phyloP scores from a whole-genome alignment of 2,797 vertebrate genomes.

The Onychomys torridus region DNA sequence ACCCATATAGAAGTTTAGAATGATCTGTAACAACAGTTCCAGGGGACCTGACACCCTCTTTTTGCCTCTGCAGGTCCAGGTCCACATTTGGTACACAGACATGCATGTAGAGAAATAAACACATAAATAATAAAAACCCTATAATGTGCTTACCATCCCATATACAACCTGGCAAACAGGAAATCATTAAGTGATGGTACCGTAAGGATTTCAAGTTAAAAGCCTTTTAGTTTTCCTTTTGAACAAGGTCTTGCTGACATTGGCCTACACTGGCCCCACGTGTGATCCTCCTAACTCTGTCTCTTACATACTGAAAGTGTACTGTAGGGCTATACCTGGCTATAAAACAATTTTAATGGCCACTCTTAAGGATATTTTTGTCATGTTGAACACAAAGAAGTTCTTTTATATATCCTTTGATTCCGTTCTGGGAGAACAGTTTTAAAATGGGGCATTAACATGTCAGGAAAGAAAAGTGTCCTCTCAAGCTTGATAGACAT shows the following conservation, averaged over 20 bases:
- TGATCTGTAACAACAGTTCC: not conserved
- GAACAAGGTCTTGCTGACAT: not conserved
- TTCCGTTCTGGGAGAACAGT: slow-evolving; percentile 31
- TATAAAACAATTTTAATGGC: slow-evolving; percentile 30
- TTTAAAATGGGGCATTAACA: not conserved
- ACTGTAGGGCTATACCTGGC: not conserved
- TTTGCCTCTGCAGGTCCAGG: not conserved
- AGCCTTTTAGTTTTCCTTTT: not conserved
- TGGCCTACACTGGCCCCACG: not conserved
- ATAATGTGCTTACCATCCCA: not conserved
- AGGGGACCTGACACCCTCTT: not conserved
- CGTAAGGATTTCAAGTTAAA: slow-evolving; percentile 42
- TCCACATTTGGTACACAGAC: not conserved
- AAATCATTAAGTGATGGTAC: slow-evolving; percentile 36
- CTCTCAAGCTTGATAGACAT: not conserved
- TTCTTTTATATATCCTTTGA: not conserved
- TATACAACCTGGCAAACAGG: not conserved
- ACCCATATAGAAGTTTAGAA: not conserved
- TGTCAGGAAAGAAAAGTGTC: not conserved
- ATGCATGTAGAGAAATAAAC: not conserved
- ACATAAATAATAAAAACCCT: slow-evolving; percentile 2
- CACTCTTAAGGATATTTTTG: not conserved
- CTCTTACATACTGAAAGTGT: not conserved
- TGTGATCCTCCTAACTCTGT: not conserved
- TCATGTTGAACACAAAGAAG: slow-evolving; percentile 27